Conservation (phyloP, 2,113 vertebrate genomes). For the Rhinoderma darwinii region DNA sequence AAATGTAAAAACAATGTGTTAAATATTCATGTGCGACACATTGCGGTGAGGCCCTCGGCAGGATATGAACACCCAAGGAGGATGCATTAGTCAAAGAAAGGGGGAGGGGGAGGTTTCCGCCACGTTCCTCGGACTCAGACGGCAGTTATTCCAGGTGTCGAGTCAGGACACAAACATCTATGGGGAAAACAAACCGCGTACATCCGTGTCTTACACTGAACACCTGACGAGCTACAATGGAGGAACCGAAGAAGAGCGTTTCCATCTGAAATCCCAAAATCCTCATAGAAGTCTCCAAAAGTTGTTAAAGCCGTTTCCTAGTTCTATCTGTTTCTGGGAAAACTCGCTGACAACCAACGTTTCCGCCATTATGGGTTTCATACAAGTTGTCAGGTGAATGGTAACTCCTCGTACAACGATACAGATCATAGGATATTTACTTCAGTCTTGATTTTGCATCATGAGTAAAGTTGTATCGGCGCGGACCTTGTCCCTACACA, state of each 20-base stretch:
- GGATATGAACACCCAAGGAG: constrained; percentile 24
- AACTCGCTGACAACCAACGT: neutral
- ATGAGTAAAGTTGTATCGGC: no score
- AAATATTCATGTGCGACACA: constrained; percentile 56
- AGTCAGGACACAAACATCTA: neutral
- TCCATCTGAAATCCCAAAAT: no score
- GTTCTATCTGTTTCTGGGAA: no score
- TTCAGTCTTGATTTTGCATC: no score
- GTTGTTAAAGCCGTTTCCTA: no score
- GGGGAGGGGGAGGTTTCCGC: constrained; percentile 4
- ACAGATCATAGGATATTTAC: no score
- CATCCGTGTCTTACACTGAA: neutral
- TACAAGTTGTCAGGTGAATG: neutral
- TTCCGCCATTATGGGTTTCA: neutral
- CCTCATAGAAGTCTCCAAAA: no score
- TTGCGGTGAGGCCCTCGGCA: constrained; percentile 48
- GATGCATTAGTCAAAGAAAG: constrained; percentile 20
- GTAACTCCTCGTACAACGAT: no score
- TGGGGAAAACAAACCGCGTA: neutral
- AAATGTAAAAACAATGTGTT: constrained; percentile 56
- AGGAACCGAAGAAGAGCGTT: no score
- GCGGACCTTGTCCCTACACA: no score
- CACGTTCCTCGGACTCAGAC: neutral
- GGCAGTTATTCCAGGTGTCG: neutral
- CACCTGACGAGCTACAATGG: no score